phyloP scores from a whole-genome alignment of 2,888 invertebrate genomes.

The Piscicola geometra region DNA sequence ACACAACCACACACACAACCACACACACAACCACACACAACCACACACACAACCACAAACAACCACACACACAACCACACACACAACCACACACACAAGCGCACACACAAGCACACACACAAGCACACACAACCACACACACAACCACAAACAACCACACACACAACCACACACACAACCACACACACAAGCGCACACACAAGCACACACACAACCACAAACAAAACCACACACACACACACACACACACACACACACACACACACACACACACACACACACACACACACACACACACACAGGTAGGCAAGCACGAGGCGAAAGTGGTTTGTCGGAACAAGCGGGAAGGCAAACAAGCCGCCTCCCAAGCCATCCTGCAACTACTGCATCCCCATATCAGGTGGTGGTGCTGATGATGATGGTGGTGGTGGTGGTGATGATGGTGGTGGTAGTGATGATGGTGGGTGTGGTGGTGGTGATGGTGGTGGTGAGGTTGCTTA shows the following conservation, averaged over 20 bases:
- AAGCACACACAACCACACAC: no score
- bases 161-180: no score
- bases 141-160: no score
- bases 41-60: no score
- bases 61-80: no score
- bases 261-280: not conserved
- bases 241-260: not conserved
- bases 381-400: constrained; percentile 88
- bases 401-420: no score
- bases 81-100: no score
- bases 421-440: not conserved
- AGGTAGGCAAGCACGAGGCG: constrained; percentile 81
- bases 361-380: constrained; percentile 87
- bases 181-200: no score
- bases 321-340: constrained; percentile 86
- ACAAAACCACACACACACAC: not conserved
- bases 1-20: no score
- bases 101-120: no score
- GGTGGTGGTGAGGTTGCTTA: not conserved
- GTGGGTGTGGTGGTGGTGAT: not conserved
- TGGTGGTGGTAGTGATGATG: not conserved
- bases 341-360: constrained; percentile 89
- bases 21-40: no score
- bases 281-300: not conserved
- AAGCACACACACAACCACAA: no score